Evolutionary conservation across 2,797 vertebrate species (phyloP), one percentile per base, ranked within the genome.

Genomic region (Chelonia mydas): DNA sequence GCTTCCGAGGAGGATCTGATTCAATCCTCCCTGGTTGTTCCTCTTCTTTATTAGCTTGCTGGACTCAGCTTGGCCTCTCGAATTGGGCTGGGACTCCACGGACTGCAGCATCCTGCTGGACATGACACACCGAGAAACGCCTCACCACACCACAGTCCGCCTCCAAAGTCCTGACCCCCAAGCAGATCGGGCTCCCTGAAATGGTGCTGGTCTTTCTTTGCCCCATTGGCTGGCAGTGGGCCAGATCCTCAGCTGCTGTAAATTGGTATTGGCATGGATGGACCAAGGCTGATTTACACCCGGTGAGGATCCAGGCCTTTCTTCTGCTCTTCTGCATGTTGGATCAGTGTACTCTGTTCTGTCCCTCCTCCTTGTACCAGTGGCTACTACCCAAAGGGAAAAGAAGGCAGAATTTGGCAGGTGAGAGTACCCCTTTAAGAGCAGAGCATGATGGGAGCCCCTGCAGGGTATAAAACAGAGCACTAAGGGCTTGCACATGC

Each of bases 401-500:
- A 72, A 41, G 72, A 47, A 47, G 25, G 45, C 45, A 76, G 27
- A 47, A 27, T 76, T 28, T 76, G 41, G 41, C 45, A 7, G 41
- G 74, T 47, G 41, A 28, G 74, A 47, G 45, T 76, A 27, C 7
- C 45, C 23, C 74, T 76, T 76, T 76, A 47, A 76, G 45, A 76
- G 74, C 41, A 76, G 41, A 4, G 74, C 74, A 76, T 76, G 45
- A 76, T 76, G 74, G 74, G 74, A 76, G 74, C 74, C 25, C 45
- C 23, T 15, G 25, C 25, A 27, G 45, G 25, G 23, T 76, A 76
- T 76, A 76, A 76, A 76, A 28, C 6, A 76, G 45, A 27, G 21
- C 41, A 27, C 23, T 47, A 6, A 5, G 23, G 10, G 9, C 6
- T 37, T 3, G 2, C 1, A 0, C 25, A 28, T 25, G 47, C 25